phyloP scores from a whole-genome alignment of 2,113 vertebrate species.

The Phaetusa simplex region DNA sequence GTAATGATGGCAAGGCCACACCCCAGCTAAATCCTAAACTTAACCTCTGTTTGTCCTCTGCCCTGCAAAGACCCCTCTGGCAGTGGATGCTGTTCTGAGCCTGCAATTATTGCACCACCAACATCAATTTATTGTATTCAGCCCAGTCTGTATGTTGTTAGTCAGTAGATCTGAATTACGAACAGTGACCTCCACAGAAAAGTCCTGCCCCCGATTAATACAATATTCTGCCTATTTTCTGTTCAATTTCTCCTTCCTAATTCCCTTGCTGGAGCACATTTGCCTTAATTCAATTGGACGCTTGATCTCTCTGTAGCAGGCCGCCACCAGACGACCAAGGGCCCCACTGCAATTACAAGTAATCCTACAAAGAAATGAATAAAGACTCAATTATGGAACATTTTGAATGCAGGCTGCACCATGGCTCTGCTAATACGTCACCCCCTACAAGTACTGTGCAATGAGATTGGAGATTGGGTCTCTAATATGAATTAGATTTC shows the following conservation, averaged over 20 bases:
- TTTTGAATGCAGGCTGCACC: constrained; percentile 3
- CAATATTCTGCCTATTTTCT: constrained; percentile 12
- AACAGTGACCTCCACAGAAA: neutral
- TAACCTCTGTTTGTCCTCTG: neutral
- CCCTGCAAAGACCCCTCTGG: neutral
- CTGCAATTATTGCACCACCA: neutral
- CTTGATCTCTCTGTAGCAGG: neutral
- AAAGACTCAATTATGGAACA: constrained; percentile 34
- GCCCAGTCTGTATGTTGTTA: neutral
- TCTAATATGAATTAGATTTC: constrained; percentile 12
- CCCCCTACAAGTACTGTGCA: neutral
- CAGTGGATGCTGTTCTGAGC: neutral
- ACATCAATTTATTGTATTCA: neutral
- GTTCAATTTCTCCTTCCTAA: constrained; percentile 18
- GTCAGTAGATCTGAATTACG: neutral
- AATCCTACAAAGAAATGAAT: constrained; percentile 52
- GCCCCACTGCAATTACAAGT: constrained; percentile 18
- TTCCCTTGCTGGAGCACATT: constrained; percentile 30
- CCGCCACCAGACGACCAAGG: neutral
- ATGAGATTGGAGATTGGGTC: neutral
- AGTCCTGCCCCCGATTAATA: neutral
- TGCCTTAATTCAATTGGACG: constrained; percentile 22
- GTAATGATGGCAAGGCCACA: neutral
- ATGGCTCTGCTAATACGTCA: neutral
- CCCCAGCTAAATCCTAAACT: neutral